These are phyloP conservation scores for Xenopus petersii DNA, from an alignment of 2,797 vertebrate species.

Conservation along the genomic window DNA sequence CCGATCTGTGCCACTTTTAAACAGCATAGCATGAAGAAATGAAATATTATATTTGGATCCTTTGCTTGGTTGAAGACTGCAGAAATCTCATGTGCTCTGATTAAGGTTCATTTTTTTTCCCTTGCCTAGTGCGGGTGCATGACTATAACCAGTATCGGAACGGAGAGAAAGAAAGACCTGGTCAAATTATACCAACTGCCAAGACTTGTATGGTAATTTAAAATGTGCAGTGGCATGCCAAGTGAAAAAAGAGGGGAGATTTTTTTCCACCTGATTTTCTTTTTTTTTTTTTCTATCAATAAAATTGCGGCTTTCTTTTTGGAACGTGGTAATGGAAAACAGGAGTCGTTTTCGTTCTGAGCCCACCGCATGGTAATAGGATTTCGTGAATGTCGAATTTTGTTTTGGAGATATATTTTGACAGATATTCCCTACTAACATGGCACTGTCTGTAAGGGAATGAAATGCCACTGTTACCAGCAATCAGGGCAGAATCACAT, in stretches of 20 bases:
- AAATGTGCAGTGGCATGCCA: neutral
- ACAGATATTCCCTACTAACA: no score
- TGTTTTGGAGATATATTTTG: no score
- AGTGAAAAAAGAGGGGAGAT: neutral
- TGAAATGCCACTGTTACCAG: no score
- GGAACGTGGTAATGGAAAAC: no score
- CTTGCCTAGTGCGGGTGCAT: neutral
- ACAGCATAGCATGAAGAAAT: neutral
- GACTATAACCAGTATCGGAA: neutral
- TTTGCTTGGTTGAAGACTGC: conserved; percentile 18
- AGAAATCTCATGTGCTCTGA: conserved; percentile 9
- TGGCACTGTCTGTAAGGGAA: no score
- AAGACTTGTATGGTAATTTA: neutral
- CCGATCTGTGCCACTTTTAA: conserved; percentile 18
- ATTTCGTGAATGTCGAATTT: no score
- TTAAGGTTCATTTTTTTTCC: neutral
- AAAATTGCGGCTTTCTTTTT: no score
- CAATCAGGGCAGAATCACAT: no score
- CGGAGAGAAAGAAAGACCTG: neutral
- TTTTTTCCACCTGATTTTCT: no score
- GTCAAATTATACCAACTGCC: neutral
- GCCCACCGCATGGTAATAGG: no score
- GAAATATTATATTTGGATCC: conserved; percentile 9
- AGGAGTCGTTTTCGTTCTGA: no score
- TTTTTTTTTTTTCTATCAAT: no score